Percentiles rank a stretch among this genome's conserved stretches.
These are phyloP conservation scores for Drosophila nigromelanica DNA, from an alignment of 1,140 invertebrate species.

Conservation along the genomic window DNA sequence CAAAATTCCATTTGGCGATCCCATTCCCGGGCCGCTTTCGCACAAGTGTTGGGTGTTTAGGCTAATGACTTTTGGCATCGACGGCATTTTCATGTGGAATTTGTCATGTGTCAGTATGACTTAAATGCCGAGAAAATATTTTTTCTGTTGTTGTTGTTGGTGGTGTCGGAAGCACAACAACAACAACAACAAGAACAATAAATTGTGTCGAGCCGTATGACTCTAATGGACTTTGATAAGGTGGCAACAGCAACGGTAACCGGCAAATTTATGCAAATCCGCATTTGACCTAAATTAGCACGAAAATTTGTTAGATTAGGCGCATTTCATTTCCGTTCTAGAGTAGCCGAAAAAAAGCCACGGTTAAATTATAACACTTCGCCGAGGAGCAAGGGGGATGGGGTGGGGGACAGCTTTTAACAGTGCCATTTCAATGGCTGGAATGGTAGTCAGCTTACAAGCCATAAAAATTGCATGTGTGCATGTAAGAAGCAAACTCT, in stretches of 20 bases:
- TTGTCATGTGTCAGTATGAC: conserved; percentile 80
- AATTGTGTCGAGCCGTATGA: conserved; percentile 52
- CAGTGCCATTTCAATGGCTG: conserved; percentile 53
- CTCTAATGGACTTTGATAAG: conserved; percentile 80
- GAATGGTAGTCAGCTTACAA: conserved; percentile 61
- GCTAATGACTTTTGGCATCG: conserved; percentile 72
- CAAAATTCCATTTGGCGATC: conserved; percentile 76
- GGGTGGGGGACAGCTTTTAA: conserved; percentile 21
- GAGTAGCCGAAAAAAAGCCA: conserved; percentile 35
- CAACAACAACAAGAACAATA: conserved; percentile 31
- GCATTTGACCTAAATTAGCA: conserved; percentile 80
- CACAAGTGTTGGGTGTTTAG: conserved; percentile 69
- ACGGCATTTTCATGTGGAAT: conserved; percentile 69
- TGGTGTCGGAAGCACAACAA: not conserved
- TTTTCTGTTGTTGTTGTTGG: conserved; percentile 7
- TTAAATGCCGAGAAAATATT: conserved; percentile 77
- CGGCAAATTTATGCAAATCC: conserved; percentile 77
- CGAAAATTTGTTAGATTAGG: conserved; percentile 82
- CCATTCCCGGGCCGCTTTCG: conserved; percentile 41
- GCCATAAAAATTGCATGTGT: conserved; percentile 78
- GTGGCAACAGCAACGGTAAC: conserved; percentile 62
- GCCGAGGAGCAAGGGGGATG: not conserved
- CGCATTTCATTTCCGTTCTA: conserved; percentile 66
- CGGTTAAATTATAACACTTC: conserved; percentile 27
- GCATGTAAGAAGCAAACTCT: conserved; percentile 36